Evolutionary conservation across 2,888 invertebrate genomes (phyloP), one percentile per base, ranked within the genome.

Genomic region (Rhingia rostrata): DNA sequence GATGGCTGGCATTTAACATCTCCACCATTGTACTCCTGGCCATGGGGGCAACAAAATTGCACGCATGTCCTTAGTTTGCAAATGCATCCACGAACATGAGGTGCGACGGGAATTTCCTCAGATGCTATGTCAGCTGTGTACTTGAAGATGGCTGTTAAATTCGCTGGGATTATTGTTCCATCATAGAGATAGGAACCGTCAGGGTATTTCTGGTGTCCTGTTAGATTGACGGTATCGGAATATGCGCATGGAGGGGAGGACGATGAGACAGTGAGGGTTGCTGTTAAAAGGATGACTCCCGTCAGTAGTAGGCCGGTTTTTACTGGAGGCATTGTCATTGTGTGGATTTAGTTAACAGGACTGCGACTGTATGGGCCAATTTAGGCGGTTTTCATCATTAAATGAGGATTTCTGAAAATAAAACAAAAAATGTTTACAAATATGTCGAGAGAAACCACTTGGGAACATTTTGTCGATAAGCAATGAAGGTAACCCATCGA

Each of bases 21-120:
- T 10, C 74, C 41, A 33, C 56, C 54, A 60, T 87, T 87, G 54
- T 88, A 90, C 5, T 87, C 85, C 63, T 87, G 83, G 0, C 87
- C 87, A 0, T 69, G 69, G 0, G 89, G 90, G 79, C 92, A 92
- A 74, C 92, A 92, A 10, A 91, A 88, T 43, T 91, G 89, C 2
- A 92, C 86, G 77, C 92, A 92, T 2, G 89, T 80, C 81, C 89
- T 90, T n/a, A 91, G 41, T 30, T 88, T 87, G 72, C 92, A 92
- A 37, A 91, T 87, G 70, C 92, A 92, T 2, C 91, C 92, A 3
- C 91, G 89, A 9, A 86, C 72, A 79, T 90, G 90, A 3, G 88
- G 87, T 3, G 87, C 67, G 1, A 88, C 90, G 30, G 89, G 88
- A 0, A 88, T 56, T 0, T 75, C 87, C 51, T 88, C 87, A 0